Percentiles rank a stretch among this genome's conserved stretches.
These are phyloP conservation scores for Mechanitis messenoides DNA, from an alignment of 2,888 invertebrate species.

Conservation along the genomic window DNA sequence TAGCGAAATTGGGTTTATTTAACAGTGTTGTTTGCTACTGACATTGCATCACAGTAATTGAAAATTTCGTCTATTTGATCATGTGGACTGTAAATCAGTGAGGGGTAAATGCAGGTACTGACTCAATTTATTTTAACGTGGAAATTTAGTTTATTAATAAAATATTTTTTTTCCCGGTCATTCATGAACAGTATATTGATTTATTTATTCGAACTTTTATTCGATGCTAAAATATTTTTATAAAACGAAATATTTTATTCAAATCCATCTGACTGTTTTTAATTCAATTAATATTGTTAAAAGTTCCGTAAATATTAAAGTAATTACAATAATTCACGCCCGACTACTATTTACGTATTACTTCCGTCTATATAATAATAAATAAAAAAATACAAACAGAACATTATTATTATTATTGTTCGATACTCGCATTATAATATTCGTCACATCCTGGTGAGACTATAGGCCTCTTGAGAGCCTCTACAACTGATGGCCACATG, in stretches of 20 bases:
- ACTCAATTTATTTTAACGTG: constrained; percentile 29
- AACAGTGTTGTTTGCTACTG: too few species aligned
- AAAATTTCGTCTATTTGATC: constrained; percentile 14
- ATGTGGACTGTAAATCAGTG: constrained; percentile 27
- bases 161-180: constrained; percentile 19
- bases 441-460: constrained; percentile 58
- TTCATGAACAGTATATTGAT: constrained; percentile 15
- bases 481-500: constrained; percentile 56
- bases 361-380: too few species aligned
- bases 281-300: too few species aligned
- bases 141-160: constrained; percentile 26
- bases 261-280: too few species aligned
- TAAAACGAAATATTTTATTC: too few species aligned
- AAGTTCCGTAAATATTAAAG: too few species aligned
- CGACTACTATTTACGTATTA: too few species aligned
- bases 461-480: constrained; percentile 51
- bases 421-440: constrained; percentile 48
- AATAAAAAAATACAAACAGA: too few species aligned
- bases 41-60: too few species aligned
- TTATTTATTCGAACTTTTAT: not conserved
- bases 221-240: too few species aligned
- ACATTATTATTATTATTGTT: not conserved
- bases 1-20: too few species aligned
- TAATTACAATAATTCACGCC: too few species aligned
- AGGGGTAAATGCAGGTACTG: constrained; percentile 24